Conservation (phyloP, 2,113 vertebrate genomes). For the Callionymus lyra region DNA sequence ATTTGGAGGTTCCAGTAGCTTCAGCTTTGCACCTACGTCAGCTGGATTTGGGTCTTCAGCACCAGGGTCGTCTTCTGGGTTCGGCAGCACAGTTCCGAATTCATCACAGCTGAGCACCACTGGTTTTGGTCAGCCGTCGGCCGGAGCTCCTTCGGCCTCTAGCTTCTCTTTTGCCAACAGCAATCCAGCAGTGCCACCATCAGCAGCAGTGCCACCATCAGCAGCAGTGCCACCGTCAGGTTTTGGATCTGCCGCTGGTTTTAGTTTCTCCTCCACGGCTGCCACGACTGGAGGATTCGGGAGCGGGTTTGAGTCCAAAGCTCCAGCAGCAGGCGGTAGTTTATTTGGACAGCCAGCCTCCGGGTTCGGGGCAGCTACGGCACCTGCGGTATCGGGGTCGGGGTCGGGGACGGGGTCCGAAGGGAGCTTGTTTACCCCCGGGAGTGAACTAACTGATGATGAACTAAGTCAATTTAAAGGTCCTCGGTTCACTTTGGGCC, state of each 20-base stretch:
- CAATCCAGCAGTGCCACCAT: constrained; percentile 7
- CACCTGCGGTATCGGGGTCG: constrained; percentile 8
- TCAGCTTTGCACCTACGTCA: constrained; percentile 69
- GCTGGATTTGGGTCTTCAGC: constrained; percentile 42
- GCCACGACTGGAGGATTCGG: constrained; percentile 17
- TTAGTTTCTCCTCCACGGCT: constrained; percentile 43
- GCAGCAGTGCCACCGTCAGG: constrained; percentile 10
- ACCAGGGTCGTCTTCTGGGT: constrained; percentile 35
- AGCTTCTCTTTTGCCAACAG: constrained; percentile 53
- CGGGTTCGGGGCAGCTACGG: constrained; percentile 14
- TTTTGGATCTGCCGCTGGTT: constrained; percentile 37
- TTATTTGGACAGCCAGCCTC: constrained; percentile 25
- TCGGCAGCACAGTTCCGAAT: constrained; percentile 34
- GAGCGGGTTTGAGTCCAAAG: constrained; percentile 13
- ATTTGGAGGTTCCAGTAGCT: constrained; percentile 57
- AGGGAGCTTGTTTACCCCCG: constrained; percentile 68
- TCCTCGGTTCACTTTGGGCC: constrained; percentile 74
- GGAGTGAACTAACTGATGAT: constrained; percentile 68
- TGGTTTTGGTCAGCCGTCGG: not conserved
- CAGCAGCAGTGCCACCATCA: constrained; percentile 9
- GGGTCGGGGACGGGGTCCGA: constrained; percentile 17
- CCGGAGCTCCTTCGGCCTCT: constrained; percentile 23
- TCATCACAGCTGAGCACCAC: constrained; percentile 26
- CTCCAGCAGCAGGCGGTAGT: constrained; percentile 12
- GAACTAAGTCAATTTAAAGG: constrained; percentile 79